phyloP scores from a whole-genome alignment of 1,140 invertebrate species.

The Megalopta genalis region DNA sequence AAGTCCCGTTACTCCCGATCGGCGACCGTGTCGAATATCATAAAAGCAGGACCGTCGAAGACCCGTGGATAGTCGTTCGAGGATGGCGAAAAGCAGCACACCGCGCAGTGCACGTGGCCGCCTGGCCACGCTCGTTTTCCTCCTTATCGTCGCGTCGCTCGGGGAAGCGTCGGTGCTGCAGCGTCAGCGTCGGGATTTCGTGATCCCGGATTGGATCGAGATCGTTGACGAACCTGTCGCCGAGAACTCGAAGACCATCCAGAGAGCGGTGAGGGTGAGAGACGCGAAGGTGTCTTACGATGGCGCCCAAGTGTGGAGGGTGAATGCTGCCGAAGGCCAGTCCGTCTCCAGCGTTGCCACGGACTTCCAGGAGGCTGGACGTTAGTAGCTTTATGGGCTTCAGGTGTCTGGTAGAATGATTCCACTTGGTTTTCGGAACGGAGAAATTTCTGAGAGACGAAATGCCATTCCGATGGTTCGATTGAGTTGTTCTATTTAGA shows the following conservation, averaged over 20 bases:
- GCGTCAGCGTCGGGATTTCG: conserved; percentile 19
- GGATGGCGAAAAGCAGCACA: conserved; percentile 41
- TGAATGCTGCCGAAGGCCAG: conserved; percentile 71
- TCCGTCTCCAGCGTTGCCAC: conserved; percentile 65
- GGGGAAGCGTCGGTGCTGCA: conserved; percentile 27
- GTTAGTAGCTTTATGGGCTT: conserved; percentile 62
- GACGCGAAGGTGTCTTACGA: conserved; percentile 78
- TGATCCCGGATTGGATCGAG: conserved; percentile 23
- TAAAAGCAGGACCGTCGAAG: conserved; percentile 74
- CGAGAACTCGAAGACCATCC: conserved; percentile 47
- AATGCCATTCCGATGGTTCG: no score
- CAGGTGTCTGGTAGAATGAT: background rate
- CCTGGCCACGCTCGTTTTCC: conserved; percentile 33
- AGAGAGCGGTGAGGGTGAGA: conserved; percentile 70
- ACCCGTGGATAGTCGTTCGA: conserved; percentile 39
- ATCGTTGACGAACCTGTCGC: conserved; percentile 41
- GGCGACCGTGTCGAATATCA: conserved; percentile 71
- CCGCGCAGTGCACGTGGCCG: conserved; percentile 35
- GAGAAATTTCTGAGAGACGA: no score
- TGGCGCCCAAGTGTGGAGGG: conserved; percentile 80
- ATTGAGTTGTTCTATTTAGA: no score
- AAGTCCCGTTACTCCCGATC: conserved; percentile 71
- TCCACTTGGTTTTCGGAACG: background rate
- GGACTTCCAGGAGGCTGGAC: conserved; percentile 76
- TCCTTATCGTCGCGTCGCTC: conserved; percentile 34